phyloP scores from a whole-genome alignment of 2,113 vertebrate genomes.

The Ophthalmolycus amberensis region DNA sequence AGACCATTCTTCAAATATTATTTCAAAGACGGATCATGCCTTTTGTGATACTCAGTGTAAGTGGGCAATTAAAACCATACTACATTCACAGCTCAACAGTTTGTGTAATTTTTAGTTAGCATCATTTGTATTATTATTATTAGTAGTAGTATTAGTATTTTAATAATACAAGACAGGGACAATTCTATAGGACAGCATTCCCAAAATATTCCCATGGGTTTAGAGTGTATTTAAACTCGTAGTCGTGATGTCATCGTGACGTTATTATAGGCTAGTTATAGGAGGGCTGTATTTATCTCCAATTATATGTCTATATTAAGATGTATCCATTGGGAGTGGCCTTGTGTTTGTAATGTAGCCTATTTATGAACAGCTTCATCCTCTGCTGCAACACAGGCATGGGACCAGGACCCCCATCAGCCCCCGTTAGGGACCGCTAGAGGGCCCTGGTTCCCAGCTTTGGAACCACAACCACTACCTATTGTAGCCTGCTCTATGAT shows the following conservation, averaged over 20 bases:
- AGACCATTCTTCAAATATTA: neutral
- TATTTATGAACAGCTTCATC: neutral
- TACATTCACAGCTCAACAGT: neutral
- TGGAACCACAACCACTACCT: neutral
- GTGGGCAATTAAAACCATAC: too few species aligned
- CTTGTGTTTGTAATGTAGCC: neutral
- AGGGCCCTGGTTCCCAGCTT: slow-evolving; percentile 24
- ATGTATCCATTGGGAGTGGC: neutral
- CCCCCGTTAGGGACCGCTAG: slow-evolving; percentile 28
- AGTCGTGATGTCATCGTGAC: neutral
- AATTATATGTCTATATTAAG: neutral
- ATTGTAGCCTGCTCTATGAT: slow-evolving; percentile 33
- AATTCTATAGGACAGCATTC: neutral
- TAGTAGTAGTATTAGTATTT: neutral
- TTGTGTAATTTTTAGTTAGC: neutral
- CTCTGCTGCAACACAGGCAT: neutral
- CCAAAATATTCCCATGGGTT: neutral
- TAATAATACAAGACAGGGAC: neutral
- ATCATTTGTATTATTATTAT: neutral
- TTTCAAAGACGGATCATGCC: too few species aligned
- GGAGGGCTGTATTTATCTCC: neutral
- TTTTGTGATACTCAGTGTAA: too few species aligned
- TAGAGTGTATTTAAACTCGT: neutral
- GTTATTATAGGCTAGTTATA: neutral
- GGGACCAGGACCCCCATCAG: neutral